Percentiles rank a stretch among this genome's conserved stretches.
phyloP scores from a whole-genome alignment of 2,888 invertebrate genomes.

The Prenolepis imparis region DNA sequence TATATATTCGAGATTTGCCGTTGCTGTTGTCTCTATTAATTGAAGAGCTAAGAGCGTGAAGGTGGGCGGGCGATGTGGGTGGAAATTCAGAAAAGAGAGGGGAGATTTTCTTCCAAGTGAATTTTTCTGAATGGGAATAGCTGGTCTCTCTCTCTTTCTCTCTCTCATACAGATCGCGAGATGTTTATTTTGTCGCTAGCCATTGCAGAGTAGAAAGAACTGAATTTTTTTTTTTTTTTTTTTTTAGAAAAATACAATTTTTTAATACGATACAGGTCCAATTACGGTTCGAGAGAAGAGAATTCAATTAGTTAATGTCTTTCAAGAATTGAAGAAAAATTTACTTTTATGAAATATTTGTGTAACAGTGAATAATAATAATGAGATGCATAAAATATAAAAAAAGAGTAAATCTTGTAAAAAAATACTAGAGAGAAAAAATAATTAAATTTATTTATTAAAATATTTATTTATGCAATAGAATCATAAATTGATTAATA shows the following conservation, averaged over 20 bases:
- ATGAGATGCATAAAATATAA: neutral
- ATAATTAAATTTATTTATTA: neutral
- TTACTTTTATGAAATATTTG: neutral
- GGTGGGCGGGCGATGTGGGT: slow-evolving; percentile 33
- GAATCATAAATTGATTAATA: neutral
- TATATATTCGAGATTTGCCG: slow-evolving; percentile 26
- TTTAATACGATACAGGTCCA: neutral
- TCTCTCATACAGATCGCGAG: neutral
- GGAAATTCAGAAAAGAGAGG: neutral
- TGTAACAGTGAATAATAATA: neutral
- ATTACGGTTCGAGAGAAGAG: neutral
- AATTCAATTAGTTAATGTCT: neutral
- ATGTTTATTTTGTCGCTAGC: neutral
- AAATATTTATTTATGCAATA: neutral
- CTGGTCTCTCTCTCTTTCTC: neutral
- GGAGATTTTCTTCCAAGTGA: neutral
- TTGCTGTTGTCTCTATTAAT: slow-evolving; percentile 18
- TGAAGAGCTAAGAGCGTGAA: slow-evolving; percentile 19
- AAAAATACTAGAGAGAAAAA: neutral
- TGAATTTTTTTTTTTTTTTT: neutral
- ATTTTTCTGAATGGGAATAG: neutral
- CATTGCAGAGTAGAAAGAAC: neutral
- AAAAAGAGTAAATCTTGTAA: neutral
- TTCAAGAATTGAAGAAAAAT: neutral
- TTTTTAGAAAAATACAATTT: neutral